Evolutionary conservation across 2,888 invertebrate genomes (phyloP).

Genomic region (Cinara cedri): DNA sequence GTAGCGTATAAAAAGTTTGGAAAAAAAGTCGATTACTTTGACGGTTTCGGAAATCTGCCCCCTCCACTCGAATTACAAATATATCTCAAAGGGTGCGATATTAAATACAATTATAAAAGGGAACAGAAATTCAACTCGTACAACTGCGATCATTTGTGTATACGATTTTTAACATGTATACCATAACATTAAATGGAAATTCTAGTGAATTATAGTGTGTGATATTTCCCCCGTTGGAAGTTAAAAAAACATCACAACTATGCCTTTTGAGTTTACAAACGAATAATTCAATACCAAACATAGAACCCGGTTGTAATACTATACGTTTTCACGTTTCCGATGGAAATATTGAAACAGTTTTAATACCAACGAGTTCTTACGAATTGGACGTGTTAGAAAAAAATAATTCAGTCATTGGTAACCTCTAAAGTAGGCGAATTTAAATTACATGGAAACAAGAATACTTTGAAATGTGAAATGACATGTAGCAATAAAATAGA

Average conservation of each 20-base stretch:
- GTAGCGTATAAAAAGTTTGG: conserved; percentile 62
- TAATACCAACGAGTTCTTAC: not conserved
- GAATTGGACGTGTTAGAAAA: not conserved
- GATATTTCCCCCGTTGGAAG: too few relatives aligned
- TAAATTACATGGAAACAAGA: conserved; percentile 60
- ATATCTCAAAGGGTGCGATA: not conserved
- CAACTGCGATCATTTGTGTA: not conserved
- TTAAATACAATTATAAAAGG: not conserved
- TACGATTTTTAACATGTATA: conserved; percentile 4
- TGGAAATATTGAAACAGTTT: not conserved
- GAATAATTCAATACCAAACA: conserved; percentile 62
- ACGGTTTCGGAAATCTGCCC: conserved; percentile 62
- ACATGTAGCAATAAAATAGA: conserved; percentile 57
- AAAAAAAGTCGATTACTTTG: conserved; percentile 62
- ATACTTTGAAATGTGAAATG: conserved; percentile 60
- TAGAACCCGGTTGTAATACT: conserved; percentile 56
- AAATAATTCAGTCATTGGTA: not conserved
- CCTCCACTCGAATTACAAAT: conserved; percentile 14
- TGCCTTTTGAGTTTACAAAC: conserved; percentile 58
- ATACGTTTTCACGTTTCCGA: not conserved
- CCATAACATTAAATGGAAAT: not conserved
- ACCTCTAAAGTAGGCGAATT: conserved; percentile 1
- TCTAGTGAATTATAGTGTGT: too few relatives aligned
- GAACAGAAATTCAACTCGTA: not conserved
- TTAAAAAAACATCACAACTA: too few relatives aligned